These are phyloP conservation scores for Penaeus indicus DNA, from an alignment of 1,140 invertebrate genomes.

Conservation along the genomic window DNA sequence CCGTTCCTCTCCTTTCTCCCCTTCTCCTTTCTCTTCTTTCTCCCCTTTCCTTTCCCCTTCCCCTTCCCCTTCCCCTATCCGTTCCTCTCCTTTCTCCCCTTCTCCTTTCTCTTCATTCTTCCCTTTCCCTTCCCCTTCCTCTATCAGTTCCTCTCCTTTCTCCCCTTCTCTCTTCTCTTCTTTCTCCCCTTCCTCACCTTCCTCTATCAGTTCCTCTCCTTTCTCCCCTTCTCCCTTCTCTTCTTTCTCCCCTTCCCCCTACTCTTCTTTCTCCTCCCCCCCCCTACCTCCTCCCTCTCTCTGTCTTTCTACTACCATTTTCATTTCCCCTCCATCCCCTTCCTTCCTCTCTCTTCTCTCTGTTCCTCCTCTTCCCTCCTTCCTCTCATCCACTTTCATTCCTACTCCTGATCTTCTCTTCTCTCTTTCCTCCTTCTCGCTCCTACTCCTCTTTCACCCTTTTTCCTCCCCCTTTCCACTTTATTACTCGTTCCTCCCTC, in stretches of 20 bases:
- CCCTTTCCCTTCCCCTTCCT: not conserved
- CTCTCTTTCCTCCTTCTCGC: not conserved
- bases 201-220: not conserved
- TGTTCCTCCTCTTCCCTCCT: not conserved
- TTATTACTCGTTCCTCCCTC: not conserved
- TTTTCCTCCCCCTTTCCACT: not conserved
- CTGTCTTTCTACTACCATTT: too few species aligned
- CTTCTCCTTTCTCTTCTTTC: too few species aligned
- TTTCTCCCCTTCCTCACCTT: too few species aligned
- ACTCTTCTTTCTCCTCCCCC: not conserved
- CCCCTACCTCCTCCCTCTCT: not conserved
- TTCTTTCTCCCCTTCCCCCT: not conserved
- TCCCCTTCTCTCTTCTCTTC: not conserved
- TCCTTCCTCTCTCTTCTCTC: not conserved
- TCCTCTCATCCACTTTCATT: not conserved
- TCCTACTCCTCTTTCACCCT: not conserved
- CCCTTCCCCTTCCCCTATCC: too few species aligned
- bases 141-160: not conserved
- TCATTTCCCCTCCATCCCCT: too few species aligned
- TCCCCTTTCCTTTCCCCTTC: too few species aligned
- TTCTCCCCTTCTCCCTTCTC: not conserved
- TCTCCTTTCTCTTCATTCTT: not conserved
- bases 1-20: not conserved
- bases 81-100: not conserved
- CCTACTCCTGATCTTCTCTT: not conserved